These are phyloP conservation scores for Clarias magur DNA, from an alignment of 2,113 vertebrate species.

Conservation along the genomic window DNA sequence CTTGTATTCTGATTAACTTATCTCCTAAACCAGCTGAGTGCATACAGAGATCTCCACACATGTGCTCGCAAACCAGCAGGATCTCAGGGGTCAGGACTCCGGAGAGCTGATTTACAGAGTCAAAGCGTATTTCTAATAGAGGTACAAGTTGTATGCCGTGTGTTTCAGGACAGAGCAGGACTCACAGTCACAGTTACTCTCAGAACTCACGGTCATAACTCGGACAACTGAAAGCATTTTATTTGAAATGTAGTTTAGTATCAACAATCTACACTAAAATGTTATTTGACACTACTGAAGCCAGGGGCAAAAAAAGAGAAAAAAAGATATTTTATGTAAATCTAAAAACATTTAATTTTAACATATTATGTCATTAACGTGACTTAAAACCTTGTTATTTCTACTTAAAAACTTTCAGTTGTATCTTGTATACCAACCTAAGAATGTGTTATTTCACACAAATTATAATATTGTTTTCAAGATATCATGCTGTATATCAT, in stretches of 20 bases:
- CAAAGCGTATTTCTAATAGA: not conserved
- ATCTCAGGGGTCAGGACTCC: not conserved
- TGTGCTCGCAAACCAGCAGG: constrained; percentile 2
- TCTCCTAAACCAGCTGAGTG: constrained; percentile 34
- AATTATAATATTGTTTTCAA: not conserved
- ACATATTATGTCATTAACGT: not conserved
- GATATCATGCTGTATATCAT: not conserved
- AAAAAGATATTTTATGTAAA: not conserved
- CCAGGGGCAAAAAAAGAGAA: no score
- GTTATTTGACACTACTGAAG: no score
- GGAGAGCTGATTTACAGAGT: not conserved
- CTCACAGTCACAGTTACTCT: not conserved
- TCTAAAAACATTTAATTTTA: not conserved
- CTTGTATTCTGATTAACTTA: constrained; percentile 40
- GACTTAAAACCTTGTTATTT: not conserved
- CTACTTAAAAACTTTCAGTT: no score
- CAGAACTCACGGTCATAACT: not conserved
- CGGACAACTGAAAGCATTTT: not conserved
- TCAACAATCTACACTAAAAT: no score
- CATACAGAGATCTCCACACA: not conserved
- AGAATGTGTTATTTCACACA: no score
- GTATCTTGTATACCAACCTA: no score
- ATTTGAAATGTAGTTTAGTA: not conserved
- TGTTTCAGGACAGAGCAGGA: not conserved
- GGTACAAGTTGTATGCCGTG: not conserved